These are phyloP conservation scores for Chaetophractus vellerosus DNA, from an alignment of 2,797 vertebrate species.

Conservation along the genomic window DNA sequence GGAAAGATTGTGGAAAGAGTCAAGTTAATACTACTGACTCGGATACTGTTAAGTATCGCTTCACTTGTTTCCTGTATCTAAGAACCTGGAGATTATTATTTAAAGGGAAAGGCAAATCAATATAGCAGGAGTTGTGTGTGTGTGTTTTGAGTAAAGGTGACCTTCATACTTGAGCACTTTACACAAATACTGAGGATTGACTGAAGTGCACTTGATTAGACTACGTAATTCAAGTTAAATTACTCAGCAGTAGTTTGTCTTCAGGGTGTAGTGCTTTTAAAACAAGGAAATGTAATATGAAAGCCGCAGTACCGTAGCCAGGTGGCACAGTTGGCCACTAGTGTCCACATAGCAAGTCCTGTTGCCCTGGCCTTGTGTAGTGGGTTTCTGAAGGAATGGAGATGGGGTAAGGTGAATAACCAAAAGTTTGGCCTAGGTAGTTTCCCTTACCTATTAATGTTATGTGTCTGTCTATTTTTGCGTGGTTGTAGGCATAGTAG, in stretches of 20 bases:
- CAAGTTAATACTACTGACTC: background rate
- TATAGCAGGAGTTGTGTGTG: background rate
- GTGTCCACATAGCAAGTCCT: background rate
- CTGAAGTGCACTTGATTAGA: background rate
- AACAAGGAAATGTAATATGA: slow-evolving; percentile 53
- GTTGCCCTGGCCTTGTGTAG: background rate
- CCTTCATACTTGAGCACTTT: background rate
- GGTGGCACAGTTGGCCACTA: background rate
- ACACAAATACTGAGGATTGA: background rate
- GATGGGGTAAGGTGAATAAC: fast-evolving
- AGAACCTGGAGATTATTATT: background rate
- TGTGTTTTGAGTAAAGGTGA: background rate
- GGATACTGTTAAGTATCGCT: background rate
- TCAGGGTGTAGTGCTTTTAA: slow-evolving; percentile 44
- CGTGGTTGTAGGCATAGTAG: background rate
- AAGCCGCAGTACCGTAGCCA: background rate
- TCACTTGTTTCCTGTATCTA: background rate
- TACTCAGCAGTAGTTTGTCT: slow-evolving; percentile 15
- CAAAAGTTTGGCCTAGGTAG: fast-evolving
- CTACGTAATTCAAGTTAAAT: background rate
- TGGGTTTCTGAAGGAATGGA: background rate
- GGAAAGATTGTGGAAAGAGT: background rate
- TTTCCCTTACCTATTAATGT: background rate
- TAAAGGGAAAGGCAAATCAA: slow-evolving; percentile 28
- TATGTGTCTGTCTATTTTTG: background rate